Conservation (phyloP, 37 sponge, comb jelly and placozoan genomes). For the Bolinopsis microptera region DNA sequence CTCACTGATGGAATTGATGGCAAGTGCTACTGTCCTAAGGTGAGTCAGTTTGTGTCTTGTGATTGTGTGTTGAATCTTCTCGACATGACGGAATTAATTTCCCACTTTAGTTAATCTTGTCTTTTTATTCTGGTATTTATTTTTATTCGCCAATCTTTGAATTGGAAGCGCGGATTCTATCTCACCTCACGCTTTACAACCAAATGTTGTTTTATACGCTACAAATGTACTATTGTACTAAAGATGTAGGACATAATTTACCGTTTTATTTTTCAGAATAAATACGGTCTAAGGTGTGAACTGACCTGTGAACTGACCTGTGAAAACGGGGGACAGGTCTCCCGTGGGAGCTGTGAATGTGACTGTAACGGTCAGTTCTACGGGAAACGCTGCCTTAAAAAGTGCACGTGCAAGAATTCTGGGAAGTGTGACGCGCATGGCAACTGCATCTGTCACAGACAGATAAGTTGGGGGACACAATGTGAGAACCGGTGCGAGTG, state of each 20-base stretch:
- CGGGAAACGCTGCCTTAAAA: not conserved
- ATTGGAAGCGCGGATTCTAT: too few relatives aligned
- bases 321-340: not conserved
- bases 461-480: not conserved
- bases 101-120: too few relatives aligned
- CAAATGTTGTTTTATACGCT: too few relatives aligned
- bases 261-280: not conserved
- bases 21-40: not conserved
- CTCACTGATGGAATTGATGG: not conserved
- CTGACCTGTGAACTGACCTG: not conserved
- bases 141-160: too few relatives aligned
- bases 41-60: not conserved
- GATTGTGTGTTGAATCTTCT: too few relatives aligned
- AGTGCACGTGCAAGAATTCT: not conserved
- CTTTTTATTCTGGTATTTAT: too few relatives aligned
- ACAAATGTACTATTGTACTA: too few relatives aligned
- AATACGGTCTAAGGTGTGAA: not conserved
- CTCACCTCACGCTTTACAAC: too few relatives aligned
- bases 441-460: slow-evolving; percentile 15
- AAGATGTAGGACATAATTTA: too few relatives aligned
- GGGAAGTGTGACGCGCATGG: not conserved
- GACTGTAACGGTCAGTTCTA: not conserved
- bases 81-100: too few relatives aligned
- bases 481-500: not conserved
- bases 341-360: not conserved